Evolutionary conservation across 2,113 vertebrate genomes (phyloP).

Genomic region (Bubo scandiacus): DNA sequence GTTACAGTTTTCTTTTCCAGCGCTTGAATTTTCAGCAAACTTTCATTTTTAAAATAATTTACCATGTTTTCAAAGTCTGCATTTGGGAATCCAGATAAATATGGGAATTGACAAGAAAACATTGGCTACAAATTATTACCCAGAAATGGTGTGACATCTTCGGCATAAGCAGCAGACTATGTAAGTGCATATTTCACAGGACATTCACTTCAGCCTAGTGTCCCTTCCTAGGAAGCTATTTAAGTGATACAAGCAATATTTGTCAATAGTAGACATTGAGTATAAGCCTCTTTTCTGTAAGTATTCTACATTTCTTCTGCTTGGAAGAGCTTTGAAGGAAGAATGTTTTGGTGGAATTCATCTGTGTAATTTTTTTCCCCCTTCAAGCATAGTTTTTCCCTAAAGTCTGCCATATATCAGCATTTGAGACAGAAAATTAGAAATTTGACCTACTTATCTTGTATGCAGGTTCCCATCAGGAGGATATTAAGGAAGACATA

Average conservation of each 20-base stretch:
- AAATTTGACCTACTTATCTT: conserved; percentile 66
- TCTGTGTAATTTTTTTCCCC: neutral
- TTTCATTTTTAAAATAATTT: neutral
- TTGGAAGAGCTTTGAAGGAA: conserved; percentile 10
- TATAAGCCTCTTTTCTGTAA: neutral
- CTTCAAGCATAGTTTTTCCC: neutral
- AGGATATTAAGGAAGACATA: conserved; percentile 63
- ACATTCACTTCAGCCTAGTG: neutral
- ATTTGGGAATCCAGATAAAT: conserved; percentile 15
- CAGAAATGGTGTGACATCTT: neutral
- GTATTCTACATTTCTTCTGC: neutral
- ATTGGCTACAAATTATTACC: neutral
- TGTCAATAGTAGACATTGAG: neutral
- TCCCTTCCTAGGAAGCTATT: neutral
- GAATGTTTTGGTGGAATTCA: conserved; percentile 15
- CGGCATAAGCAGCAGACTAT: neutral
- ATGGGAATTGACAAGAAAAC: neutral
- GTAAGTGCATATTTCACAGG: neutral
- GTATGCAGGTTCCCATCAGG: conserved; percentile 37
- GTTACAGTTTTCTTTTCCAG: neutral
- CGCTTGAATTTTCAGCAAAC: neutral
- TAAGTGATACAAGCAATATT: neutral
- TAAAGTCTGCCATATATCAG: conserved; percentile 38
- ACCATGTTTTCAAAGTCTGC: neutral
- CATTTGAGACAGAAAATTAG: conserved; percentile 66